These are phyloP conservation scores for Magallana ariakensis DNA, from an alignment of 1,140 invertebrate species.

Conservation along the genomic window DNA sequence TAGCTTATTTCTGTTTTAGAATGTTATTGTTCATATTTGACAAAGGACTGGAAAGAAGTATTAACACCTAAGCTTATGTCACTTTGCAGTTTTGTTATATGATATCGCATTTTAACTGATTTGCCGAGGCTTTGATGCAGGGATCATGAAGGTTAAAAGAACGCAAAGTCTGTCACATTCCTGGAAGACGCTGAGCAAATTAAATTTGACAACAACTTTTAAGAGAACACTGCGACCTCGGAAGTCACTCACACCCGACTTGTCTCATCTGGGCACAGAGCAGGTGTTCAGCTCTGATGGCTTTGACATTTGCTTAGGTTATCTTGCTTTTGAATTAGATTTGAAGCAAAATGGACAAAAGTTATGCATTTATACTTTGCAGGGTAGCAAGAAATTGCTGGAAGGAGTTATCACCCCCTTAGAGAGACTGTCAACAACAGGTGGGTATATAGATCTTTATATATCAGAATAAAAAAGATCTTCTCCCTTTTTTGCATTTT, in stretches of 20 bases:
- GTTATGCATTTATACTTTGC: conserved; percentile 65
- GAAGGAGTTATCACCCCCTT: conserved; percentile 77
- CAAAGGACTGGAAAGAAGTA: too few relatives aligned
- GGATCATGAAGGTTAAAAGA: conserved; percentile 24
- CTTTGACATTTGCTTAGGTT: conserved; percentile 40
- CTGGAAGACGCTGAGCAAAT: neutral
- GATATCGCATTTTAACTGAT: neutral
- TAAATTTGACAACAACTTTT: neutral
- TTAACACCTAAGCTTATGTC: too few relatives aligned
- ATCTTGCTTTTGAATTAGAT: conserved; percentile 40
- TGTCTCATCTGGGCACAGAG: conserved; percentile 1
- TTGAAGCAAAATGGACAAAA: conserved; percentile 6
- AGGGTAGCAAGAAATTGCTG: conserved; percentile 78
- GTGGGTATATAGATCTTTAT: conserved; percentile 49
- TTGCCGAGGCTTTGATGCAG: neutral
- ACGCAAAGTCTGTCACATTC: neutral
- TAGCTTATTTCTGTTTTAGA: neutral
- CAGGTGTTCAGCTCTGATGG: conserved; percentile 35
- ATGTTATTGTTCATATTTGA: neutral
- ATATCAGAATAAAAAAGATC: too few relatives aligned
- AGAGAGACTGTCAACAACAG: conserved; percentile 62
- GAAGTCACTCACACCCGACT: neutral
- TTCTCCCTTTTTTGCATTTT: too few relatives aligned
- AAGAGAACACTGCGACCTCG: neutral
- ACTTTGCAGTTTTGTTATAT: too few relatives aligned